Evolutionary conservation across 2,797 vertebrate genomes (phyloP), one percentile per base, ranked within the genome.

Genomic region (Champsocephalus gunnari): DNA sequence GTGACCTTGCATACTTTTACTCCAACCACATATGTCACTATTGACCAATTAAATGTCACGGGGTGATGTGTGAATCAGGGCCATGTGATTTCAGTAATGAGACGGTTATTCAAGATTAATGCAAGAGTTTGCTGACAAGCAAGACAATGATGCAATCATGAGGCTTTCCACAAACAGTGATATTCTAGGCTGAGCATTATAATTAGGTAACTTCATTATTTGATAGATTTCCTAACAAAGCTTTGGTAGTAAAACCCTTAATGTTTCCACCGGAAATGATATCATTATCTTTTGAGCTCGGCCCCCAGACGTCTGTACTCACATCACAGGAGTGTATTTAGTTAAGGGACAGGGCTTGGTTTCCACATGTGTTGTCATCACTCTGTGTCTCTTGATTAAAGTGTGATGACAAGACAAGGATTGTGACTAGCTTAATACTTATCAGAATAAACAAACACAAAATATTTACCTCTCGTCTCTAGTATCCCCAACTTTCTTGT

Each of bases 401-500:
- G 51, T 16, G 87, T 74, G 91, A 88, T 87, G 92, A 93, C 87
- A 91, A 64, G 73, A 70, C 66, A 56, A 28, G 49, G 55, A 28
- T 43, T 69, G 64, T 54, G 75, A 87, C 73, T 50, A 53, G 62
- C 62, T 80, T 54, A 43, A 73, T 83, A 73, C 38, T 47, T 67
- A 84, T 74, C 32, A 51, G 58, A 55, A 64, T 77, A 89, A 88
- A 87, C 84, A 90, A 64, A 77, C 73, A 66, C 34, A 14, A 45
- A 24, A 53, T 12, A 50, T 75, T 73, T 59, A 47, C 73, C 69
- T 69, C 74, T 77, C 34, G 13, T 79, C 74, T 66, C 59, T 57
- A 51, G 38, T 47, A 72, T 66, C 54, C 45, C 2, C 19, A 12
- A 16, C 57, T 32, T 3, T 34, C 47, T 12, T 24, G 14, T 14